Conservation (phyloP, 2,888 invertebrate genomes). For the Drosophila setosimentum region DNA sequence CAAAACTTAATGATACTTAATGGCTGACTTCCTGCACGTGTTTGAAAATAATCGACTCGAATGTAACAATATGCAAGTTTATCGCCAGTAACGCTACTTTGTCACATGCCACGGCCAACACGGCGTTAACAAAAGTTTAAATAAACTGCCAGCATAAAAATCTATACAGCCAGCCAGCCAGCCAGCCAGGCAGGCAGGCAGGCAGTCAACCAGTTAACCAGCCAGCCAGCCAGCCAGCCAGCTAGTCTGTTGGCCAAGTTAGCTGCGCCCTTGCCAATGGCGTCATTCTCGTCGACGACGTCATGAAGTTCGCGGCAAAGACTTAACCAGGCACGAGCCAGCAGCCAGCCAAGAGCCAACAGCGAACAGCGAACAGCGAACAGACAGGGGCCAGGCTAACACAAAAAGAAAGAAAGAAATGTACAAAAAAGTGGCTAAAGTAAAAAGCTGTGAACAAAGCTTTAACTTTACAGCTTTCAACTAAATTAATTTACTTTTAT, state of each 20-base stretch:
- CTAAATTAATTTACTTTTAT: slow-evolving; percentile 84
- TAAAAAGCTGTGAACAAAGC: slow-evolving; percentile 77
- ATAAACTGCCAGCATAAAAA: slow-evolving; percentile 62
- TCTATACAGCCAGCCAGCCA: slow-evolving; percentile 43
- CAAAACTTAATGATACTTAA: slow-evolving; percentile 67
- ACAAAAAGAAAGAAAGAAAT: slow-evolving; percentile 11
- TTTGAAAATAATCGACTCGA: slow-evolving; percentile 14
- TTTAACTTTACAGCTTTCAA: slow-evolving; percentile 84
- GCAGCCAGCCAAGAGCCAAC: slow-evolving; percentile 1
- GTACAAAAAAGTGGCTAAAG: slow-evolving; percentile 51
- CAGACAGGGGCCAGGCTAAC: slow-evolving; percentile 9
- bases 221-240: background rate
- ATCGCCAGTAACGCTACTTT: slow-evolving; percentile 73
- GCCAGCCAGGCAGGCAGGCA: slow-evolving; percentile 9
- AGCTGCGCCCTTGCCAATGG: slow-evolving; percentile 36
- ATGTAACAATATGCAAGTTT: slow-evolving; percentile 42
- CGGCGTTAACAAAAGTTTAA: slow-evolving; percentile 60
- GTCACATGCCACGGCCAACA: slow-evolving; percentile 75
- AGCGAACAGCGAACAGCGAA: slow-evolving; percentile 10
- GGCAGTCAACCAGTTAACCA: slow-evolving; percentile 23
- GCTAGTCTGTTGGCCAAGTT: slow-evolving; percentile 29
- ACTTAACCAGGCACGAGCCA: slow-evolving; percentile 27
- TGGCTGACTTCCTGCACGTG: slow-evolving; percentile 60
- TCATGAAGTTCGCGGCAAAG: slow-evolving; percentile 49
- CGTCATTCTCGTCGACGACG: slow-evolving; percentile 33